Evolutionary conservation across 2,113 vertebrate genomes (phyloP), one percentile per base, ranked within the genome.

Genomic region (Etheostoma spectabile): DNA sequence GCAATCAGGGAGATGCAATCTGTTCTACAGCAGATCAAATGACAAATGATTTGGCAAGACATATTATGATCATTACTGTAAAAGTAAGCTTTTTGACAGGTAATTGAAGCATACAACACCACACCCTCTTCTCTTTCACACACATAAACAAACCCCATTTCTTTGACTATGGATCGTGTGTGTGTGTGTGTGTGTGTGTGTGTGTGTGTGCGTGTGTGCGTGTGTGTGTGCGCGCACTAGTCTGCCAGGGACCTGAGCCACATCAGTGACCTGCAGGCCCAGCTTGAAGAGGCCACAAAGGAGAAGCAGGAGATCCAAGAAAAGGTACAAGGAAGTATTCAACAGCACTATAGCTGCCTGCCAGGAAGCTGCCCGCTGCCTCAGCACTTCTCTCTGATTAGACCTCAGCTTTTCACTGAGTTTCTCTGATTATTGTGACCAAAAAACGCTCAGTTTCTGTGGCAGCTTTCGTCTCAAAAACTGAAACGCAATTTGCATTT

Each of bases 241-340:
- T 98, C 98, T 0, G 96, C 98, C 30, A 95, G 98, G 71, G 98
- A 99, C 92, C 91, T 98, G 92, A 96, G 95, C 0, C 98, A 99
- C 93, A 99, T 99, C 95, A 99, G 96, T 30, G 98, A 99, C 86
- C 96, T 99, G 80, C 98, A 99, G 74, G 93, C 96, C 1, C 98
- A 99, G 92, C 93, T 99, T 83, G 98, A 99, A 84, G 98, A 99
- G 46, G 94, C 95, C 89, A 94, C 84, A 79, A 99, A 99, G 90
- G 97, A 99, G 92, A 99, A 97, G 87, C 98, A 99, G 88, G 98
- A 99, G 86, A 92, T 98, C 27, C 98, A 98, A 90, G 98, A 99
- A 88, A 99, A 99, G 98, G 98, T 99, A 93, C 55, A 73, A 77
- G 49, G 75, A 86, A 69, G 56, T 69, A 53, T 86, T 86, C 62